Percentiles rank a stretch among this genome's conserved stretches.
Evolutionary conservation across 2,113 vertebrate species (phyloP).

Genomic region (Macquaria australasica): DNA sequence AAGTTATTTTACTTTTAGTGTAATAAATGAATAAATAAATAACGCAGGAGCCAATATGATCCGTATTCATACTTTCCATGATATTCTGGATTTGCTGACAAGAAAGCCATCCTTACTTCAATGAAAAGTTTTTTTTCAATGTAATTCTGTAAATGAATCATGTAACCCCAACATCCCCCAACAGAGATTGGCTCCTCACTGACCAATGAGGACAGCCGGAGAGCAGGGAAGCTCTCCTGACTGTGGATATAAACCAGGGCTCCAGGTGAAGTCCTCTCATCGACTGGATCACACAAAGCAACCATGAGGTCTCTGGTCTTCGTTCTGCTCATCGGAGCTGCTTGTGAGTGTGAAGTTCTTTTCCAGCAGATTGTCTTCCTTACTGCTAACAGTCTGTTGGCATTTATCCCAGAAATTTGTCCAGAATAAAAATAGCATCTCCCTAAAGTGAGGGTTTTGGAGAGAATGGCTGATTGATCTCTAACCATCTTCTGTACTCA

Average conservation of each 20-base stretch:
- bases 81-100: too few relatives aligned
- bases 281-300: conserved; percentile 65
- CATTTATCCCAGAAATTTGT: too few relatives aligned
- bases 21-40: neutral
- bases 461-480: neutral
- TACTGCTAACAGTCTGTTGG: too few relatives aligned
- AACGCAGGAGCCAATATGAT: neutral
- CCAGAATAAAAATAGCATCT: too few relatives aligned
- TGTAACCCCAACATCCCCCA: neutral
- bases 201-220: conserved; percentile 39
- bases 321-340: conserved; percentile 79
- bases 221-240: conserved; percentile 28
- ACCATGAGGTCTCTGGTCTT: conserved; percentile 82
- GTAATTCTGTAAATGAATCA: conserved; percentile 17
- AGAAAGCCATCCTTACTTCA: neutral
- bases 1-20: neutral
- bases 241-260: conserved; percentile 43
- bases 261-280: conserved; percentile 35
- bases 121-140: too few relatives aligned
- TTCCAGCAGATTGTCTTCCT: neutral
- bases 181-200: conserved; percentile 48
- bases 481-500: neutral
- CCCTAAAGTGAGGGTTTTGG: too few relatives aligned
- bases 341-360: conserved; percentile 69
- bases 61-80: too few relatives aligned